Evolutionary conservation across 2,113 vertebrate species (phyloP).

Genomic region (Otocyon megalotis): DNA sequence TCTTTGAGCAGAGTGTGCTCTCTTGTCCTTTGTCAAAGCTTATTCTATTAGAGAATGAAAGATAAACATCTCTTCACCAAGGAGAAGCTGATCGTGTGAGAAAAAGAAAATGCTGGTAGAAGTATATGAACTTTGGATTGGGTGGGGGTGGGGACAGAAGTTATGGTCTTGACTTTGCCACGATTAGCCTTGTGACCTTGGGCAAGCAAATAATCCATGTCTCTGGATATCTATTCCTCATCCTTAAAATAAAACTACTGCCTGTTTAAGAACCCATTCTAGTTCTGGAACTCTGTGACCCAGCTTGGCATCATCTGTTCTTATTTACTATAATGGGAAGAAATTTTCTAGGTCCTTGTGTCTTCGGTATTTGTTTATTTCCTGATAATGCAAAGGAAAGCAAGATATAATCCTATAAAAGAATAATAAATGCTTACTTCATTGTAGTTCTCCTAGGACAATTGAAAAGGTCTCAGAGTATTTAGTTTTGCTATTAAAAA

Average conservation of each 20-base stretch:
- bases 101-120: neutral
- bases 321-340: neutral
- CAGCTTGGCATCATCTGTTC: neutral
- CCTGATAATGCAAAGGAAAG: neutral
- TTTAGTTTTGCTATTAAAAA: conserved; percentile 6
- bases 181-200: neutral
- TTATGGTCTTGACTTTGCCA: neutral
- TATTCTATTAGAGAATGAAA: neutral
- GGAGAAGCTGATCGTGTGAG: conserved; percentile 17
- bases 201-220: neutral
- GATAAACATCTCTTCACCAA: conserved; percentile 51
- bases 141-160: neutral
- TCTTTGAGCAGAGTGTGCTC: conserved; percentile 22
- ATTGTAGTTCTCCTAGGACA: neutral
- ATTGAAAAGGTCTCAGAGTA: neutral
- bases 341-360: neutral
- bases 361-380: neutral
- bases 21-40: conserved; percentile 34
- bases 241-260: neutral
- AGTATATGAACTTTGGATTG: neutral
- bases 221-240: neutral
- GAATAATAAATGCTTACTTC: neutral
- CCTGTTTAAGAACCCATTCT: neutral
- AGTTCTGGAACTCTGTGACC: neutral
- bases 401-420: neutral